Base-by-base conservation (phyloP, 2,888 invertebrate genomes). In the Clunio marinus region DNA sequence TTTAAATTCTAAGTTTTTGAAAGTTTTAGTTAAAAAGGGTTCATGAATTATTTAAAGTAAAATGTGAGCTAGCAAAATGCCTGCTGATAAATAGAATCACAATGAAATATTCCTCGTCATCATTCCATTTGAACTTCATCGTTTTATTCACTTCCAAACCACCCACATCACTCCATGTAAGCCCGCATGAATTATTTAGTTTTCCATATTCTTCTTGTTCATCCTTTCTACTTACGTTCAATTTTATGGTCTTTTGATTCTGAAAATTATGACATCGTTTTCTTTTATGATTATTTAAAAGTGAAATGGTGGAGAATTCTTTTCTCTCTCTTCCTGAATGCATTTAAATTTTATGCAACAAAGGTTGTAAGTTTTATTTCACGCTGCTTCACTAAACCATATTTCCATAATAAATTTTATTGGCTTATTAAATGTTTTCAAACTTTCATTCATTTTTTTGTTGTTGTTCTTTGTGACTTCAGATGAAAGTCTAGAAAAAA, bases 151-250 rank as follows among this genome's bases (percentile, higher is more conserved):
- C 13, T 13, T 5, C 13, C 35, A 32, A 13, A 32, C 7, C 5
- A 32, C 13, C 35, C 35, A 32, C 35, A 32, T 13, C 35, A 32
- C 41, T 41, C n/a, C 41, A n/a, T n/a, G n/a, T 41, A 41, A 41
- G 41, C 41, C n/a, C 41, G 15, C 41, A 41, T 41, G 41, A 41
- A 41, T n/a, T 41, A 41, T 41, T 41, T 41, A 41, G 41, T 41
- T 41, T 41, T 41, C n/a, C 41, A 41, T 15, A 41, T 41, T 41
- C n/a, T n/a, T n/a, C n/a, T 41, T 41, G n/a, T n/a, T n/a, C n/a
- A n/a, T n/a, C n/a, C n/a, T 15, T 2, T 41, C 15, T 15, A n/a
- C 4, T 15, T 41, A 15, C 41, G 41, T 41, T 41, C 10, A 41
- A 41, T 41, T 41, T 41, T 13, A 2, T 41, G 41, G 41, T 41